Evolutionary conservation across 2,797 vertebrate genomes (phyloP), one percentile per base, ranked within the genome.

Genomic region (Erethizon dorsatum): DNA sequence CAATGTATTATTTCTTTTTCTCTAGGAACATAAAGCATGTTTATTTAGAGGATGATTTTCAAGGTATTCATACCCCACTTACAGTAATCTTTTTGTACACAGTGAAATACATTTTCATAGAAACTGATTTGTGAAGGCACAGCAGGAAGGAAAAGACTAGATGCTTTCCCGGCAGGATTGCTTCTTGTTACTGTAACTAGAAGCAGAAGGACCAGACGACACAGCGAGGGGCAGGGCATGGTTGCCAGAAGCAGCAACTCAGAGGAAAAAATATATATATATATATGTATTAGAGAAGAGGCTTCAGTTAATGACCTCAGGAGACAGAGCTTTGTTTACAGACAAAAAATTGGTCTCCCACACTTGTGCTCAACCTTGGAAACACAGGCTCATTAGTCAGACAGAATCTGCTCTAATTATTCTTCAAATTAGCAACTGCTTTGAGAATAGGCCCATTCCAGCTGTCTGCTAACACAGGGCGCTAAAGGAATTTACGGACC

Each of bases 321-420:
- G 78, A 96, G 85, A 95, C 78, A 59, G 54, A 89, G 45, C 63
- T 95, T 96, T 95, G 78, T 94, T 97, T 91, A 84, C 33, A 96
- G 26, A 88, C 65, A 94, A 82, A 56, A 92, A 54, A 67, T 91
- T 75, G 91, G 56, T 88, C 73, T 96, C 63, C 17, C 13, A 84
- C 75, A 92, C 12, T 95, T 85, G 31, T 86, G 50, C 24, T 91
- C 73, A 92, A 47, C 83, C 90, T 97, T 91, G 78, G 88, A 97
- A 97, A 92, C 47, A 91, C 17, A 87, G 85, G 26, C 63, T 97
- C 83, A 92, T 97, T 95, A 96, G 47, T 92, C 82, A 84, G 73
- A 85, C 91, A 63, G 52, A 92, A 61, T 77, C 75, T 95, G n/a
- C 17, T 88, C 24, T 88, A 88, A 97, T 90, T 93, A 91, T 85